Percentiles rank a stretch among this genome's conserved stretches.
phyloP scores from a whole-genome alignment of 2,888 invertebrate genomes.

The Sphaerophoria rueppellii region DNA sequence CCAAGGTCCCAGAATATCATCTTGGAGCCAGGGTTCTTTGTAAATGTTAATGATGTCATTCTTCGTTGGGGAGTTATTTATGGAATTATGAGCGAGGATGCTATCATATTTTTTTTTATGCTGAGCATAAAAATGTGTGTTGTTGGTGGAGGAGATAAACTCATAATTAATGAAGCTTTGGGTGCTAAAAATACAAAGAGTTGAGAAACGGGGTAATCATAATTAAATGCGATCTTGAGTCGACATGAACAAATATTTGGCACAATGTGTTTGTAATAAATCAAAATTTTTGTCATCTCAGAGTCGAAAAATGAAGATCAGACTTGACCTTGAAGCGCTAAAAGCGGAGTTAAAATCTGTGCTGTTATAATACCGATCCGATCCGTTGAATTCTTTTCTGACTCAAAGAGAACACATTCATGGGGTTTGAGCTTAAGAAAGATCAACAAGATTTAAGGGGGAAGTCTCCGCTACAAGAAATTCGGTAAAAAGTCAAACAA shows the following conservation, averaged over 20 bases:
- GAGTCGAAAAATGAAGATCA: not conserved
- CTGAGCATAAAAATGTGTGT: not conserved
- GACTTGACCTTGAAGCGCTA: not conserved
- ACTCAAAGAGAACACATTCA: no score
- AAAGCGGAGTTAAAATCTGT: not conserved
- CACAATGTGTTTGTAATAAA: not conserved
- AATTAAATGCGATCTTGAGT: not conserved
- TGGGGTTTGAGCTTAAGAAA: no score
- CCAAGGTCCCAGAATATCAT: slow-evolving; percentile 7
- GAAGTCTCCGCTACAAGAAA: no score
- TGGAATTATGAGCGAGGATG: slow-evolving; percentile 9
- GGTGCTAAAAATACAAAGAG: slow-evolving; percentile 6
- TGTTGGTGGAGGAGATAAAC: not conserved
- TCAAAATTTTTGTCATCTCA: not conserved
- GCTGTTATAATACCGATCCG: no score
- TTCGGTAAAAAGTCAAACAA: no score
- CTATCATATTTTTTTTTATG: slow-evolving; percentile 29
- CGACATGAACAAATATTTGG: not conserved
- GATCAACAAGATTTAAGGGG: no score
- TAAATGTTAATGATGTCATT: slow-evolving; percentile 20
- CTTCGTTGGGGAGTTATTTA: not conserved
- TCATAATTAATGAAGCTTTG: slow-evolving; percentile 27
- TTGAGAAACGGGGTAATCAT: not conserved
- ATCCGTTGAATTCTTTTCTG: no score
- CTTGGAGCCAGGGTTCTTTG: not conserved